Evolutionary conservation across 2,888 invertebrate species (phyloP), one percentile per base, ranked within the genome.

Genomic region (Chelonus formosanus): DNA sequence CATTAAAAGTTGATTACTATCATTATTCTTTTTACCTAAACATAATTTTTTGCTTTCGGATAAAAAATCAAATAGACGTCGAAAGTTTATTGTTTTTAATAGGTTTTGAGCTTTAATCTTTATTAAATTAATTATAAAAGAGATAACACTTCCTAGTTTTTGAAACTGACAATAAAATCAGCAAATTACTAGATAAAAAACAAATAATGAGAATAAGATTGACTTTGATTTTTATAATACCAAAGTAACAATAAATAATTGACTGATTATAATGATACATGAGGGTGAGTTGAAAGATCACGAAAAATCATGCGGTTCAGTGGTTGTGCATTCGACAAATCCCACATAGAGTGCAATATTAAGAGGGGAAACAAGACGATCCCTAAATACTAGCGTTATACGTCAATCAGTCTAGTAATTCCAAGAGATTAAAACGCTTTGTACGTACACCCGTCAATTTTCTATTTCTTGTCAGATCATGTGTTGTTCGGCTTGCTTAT

Each of bases 401-500:
- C 76, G 79, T 79, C 79, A 80, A 80, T 79, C 79, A 79, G 57
- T 70, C 67, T 68, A 60, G 71, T 77, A 78, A 79, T 76, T 70
- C 75, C 75, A 59, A 62, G 62, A 76, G 76, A 80, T 80, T 80
- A 80, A 77, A 80, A 77, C 70, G 71, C 69, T 69, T 63, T 58
- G 59, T 57, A 61, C 63, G 40, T 62, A 54, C 47, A 63, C 20
- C 45, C 31, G 34, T n/a, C 40, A 34, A 60, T 62, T 50, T 64
- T 43, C 20, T 34, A 36, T 64, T 61, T 67, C 59, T 57, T 64
- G 34, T 40, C 56, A 7, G 44, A 20, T 54, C 48, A n/a, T 45
- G 32, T 47, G 4, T 34, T 43, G 32, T 36, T 44, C 58, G 20
- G 58, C 48, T 3, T 48, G 10, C 5, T 31, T 7, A 48, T 48